These are phyloP conservation scores for Phyllostomus discolor DNA, from an alignment of 2,113 vertebrate genomes.

Conservation along the genomic window DNA sequence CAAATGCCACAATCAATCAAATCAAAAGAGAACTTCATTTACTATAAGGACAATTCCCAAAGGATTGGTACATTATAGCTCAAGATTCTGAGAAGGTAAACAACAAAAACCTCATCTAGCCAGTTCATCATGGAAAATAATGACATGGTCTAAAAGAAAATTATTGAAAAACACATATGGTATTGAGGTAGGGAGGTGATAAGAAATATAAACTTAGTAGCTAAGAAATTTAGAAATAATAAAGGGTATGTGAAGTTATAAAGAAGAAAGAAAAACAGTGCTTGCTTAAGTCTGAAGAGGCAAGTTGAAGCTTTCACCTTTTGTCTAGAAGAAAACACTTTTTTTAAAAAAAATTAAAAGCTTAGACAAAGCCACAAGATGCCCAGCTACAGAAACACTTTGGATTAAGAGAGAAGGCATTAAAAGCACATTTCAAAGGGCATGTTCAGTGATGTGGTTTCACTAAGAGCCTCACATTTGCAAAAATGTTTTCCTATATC, in stretches of 20 bases:
- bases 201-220: conserved; percentile 6
- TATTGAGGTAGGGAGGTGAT: not conserved
- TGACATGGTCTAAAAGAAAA: not conserved
- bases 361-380: conserved; percentile 25
- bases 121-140: conserved; percentile 36
- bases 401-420: not conserved
- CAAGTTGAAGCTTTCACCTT: not conserved
- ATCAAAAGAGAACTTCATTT: not conserved
- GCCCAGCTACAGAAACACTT: not conserved
- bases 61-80: not conserved
- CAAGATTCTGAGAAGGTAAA: not conserved
- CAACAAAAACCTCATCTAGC: not conserved
- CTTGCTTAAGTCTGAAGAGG: not conserved
- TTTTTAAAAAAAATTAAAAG: not conserved
- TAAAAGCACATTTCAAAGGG: conserved; percentile 39
- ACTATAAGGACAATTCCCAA: conserved; percentile 17
- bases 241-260: not conserved
- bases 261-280: not conserved
- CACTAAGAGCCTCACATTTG: not conserved
- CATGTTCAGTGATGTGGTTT: conserved; percentile 16
- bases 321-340: conserved; percentile 19
- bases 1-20: not conserved
- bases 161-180: not conserved
- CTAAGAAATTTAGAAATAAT: conserved; percentile 15
- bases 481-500: conserved; percentile 26